phyloP scores from a whole-genome alignment of 2,113 vertebrate genomes.

The Oryzias celebensis region DNA sequence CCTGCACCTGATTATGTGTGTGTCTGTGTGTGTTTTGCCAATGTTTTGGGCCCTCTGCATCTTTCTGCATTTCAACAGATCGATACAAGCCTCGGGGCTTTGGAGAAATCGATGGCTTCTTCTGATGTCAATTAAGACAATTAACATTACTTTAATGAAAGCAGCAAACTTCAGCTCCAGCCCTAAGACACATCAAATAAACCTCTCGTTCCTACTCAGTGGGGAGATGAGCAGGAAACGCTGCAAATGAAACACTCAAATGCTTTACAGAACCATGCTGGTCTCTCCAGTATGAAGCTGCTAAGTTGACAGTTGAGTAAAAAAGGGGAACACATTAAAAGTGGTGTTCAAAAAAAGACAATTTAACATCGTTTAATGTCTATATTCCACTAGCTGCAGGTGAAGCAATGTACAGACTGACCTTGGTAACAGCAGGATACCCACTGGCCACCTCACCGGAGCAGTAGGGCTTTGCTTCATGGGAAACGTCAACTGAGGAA shows the following conservation, averaged over 20 bases:
- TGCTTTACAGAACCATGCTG: no score
- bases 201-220: conserved; percentile 26
- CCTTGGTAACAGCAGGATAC: conserved; percentile 93
- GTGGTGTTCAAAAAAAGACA: no score
- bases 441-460: conserved; percentile 91
- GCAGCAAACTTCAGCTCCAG: conserved; percentile 33
- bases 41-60: conserved; percentile 54
- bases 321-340: no score
- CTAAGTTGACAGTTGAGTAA: no score
- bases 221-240: conserved; percentile 7
- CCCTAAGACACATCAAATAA: conserved; percentile 31
- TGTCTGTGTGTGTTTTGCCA: conserved; percentile 4
- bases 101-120: conserved; percentile 46
- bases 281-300: no score
- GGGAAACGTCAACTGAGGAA: conserved; percentile 86
- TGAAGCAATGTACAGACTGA: conserved; percentile 63
- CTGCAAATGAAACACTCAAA: no score
- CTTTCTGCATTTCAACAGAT: conserved; percentile 41
- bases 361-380: no score
- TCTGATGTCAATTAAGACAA: conserved; percentile 26
- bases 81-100: conserved; percentile 46
- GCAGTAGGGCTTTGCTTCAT: conserved; percentile 89
- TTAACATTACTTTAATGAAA: conserved; percentile 60
- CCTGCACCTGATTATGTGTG: background rate
- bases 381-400: no score